Percentiles rank a stretch among this genome's conserved stretches.
Conservation (phyloP, 2,888 invertebrate species). For the Cataglyphis cursor region DNA sequence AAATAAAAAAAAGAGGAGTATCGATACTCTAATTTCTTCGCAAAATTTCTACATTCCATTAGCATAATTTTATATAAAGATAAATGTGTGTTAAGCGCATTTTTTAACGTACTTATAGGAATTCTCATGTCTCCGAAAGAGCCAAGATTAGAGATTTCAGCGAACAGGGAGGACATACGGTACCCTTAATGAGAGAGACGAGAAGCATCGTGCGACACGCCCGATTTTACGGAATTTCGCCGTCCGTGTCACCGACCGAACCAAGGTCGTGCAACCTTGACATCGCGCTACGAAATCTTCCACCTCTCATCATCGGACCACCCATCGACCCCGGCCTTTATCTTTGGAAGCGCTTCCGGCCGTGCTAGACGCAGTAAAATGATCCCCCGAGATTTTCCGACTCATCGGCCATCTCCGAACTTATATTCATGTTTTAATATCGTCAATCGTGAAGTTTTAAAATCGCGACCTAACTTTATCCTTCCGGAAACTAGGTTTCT, state of each 20-base stretch:
- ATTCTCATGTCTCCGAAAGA: neutral
- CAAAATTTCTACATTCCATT: neutral
- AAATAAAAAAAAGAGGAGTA: neutral
- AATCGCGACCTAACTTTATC: neutral
- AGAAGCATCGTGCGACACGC: conserved; percentile 4
- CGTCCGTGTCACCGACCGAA: conserved; percentile 66
- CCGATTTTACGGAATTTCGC: conserved; percentile 63
- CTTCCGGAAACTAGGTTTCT: neutral
- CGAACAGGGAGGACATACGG: neutral
- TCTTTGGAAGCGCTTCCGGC: conserved; percentile 53
- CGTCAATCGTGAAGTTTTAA: neutral
- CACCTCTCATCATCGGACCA: conserved; percentile 58
- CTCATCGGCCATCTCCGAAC: conserved; percentile 4
- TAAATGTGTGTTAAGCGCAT: neutral
- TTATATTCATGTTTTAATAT: conserved; percentile 2
- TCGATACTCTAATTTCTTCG: too few species aligned
- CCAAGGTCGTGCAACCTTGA: conserved; percentile 77
- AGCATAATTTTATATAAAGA: neutral
- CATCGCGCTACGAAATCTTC: conserved; percentile 69
- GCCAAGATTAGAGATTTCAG: neutral
- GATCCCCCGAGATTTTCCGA: conserved; percentile 17
- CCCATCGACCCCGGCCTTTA: conserved; percentile 55
- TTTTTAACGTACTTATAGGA: neutral
- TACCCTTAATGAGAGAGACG: neutral
- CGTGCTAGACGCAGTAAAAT: conserved; percentile 21